Base-by-base conservation (phyloP, 2,888 invertebrate species). In the Polyommatus iphigenia region DNA sequence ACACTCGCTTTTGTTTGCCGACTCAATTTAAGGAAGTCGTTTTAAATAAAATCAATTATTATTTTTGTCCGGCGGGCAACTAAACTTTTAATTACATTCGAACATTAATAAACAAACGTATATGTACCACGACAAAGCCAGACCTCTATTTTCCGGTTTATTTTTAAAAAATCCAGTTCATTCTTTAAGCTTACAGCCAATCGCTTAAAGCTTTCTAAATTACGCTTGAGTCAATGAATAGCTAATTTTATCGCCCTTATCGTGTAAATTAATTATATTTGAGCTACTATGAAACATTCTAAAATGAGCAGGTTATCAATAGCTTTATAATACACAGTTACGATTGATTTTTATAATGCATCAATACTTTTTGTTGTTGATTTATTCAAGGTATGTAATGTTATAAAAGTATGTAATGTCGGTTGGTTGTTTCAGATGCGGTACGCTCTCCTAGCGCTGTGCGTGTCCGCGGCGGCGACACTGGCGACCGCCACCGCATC, bases 391-490 rank as follows among this genome's bases (percentile, higher is more conserved):
- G 10, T 46, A 46, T 46, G 2, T 46, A 46, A 46, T 13, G 46
- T 46, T 46, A 46, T 46, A 3, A 46, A 46, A 46, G 13, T 46
- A 10, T 46, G 10, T 54, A 18, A 15, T 54, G 54, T 54, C 15
- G 10, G 62, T 78, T n/a, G 32, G 5, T n/a, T 80, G 78, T 83
- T 82, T 71, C 88, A 93, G 93, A 93, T 93, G 93, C 91, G 91
- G 83, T 89, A 85, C 84, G 90, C 91, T 85, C 87, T 91, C 83
- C 89, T 88, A 79, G 90, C 91, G 82, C 85, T 94, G 87, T 91
- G 91, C 90, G 85, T 91, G 86, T 90, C 89, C 78, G 90, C 91
- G 85, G 88, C 93, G 82, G 87, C 90, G 83, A 85, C 89, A 81
- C 85, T 91, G 82, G 89, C 89, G 81, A 85, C 90, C 85, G 87